Evolutionary conservation across 2,797 vertebrate species (phyloP).

Genomic region (Sphenopsis melanotis): DNA sequence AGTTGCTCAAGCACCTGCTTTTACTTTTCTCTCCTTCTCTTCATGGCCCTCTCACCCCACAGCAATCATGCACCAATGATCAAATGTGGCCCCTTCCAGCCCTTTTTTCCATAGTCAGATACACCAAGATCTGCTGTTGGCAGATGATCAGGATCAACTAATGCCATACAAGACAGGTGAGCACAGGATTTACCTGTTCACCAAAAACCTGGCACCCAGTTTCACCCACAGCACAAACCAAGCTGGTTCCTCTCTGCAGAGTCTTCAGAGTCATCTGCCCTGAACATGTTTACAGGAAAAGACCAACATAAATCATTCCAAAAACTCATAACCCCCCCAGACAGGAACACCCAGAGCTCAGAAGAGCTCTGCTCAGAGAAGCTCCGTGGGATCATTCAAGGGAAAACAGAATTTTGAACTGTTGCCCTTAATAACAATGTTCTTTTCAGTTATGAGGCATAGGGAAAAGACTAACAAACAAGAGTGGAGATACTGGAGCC

Average conservation of each 20-base stretch:
- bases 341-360: background rate
- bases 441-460: background rate
- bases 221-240: rapidly evolving
- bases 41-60: background rate
- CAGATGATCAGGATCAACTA: background rate
- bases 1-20: background rate
- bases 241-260: background rate
- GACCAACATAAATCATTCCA: background rate
- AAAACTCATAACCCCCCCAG: background rate
- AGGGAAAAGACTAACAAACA: background rate
- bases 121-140: background rate
- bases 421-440: background rate
- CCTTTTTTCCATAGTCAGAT: background rate
- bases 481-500: background rate
- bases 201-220: background rate
- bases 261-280: background rate
- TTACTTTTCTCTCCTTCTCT: background rate
- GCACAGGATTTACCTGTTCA: background rate
- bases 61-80: background rate
- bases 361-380: background rate
- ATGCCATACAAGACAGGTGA: background rate
- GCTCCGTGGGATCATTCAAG: background rate
- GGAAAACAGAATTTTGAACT: background rate
- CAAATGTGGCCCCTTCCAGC: background rate
- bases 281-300: background rate